Evolutionary conservation across 1,140 invertebrate genomes (phyloP).

Genomic region (Drosophila prosaltans): DNA sequence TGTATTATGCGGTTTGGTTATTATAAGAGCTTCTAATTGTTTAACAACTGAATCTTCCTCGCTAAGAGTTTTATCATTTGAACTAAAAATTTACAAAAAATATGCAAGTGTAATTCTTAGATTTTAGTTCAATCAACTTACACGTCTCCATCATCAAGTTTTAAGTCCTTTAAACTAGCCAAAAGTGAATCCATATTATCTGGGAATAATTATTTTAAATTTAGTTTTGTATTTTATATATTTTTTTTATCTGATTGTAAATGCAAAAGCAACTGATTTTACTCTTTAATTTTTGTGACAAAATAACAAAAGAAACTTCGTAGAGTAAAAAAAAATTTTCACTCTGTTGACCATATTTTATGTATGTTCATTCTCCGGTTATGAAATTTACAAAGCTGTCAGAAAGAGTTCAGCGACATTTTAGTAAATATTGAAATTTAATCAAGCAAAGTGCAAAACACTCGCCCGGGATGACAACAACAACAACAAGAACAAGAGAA

Average conservation of each 20-base stretch:
- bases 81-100: neutral
- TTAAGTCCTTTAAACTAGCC: slow-evolving; percentile 3
- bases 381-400: slow-evolving; percentile 81
- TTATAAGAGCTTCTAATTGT: too few relatives aligned
- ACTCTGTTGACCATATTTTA: slow-evolving; percentile 80
- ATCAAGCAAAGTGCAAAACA: slow-evolving; percentile 77
- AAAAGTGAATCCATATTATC: slow-evolving; percentile 8
- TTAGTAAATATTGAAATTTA: slow-evolving; percentile 82
- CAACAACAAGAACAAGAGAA: slow-evolving; percentile 55
- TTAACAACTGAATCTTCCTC: too few relatives aligned
- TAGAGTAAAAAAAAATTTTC: slow-evolving; percentile 45
- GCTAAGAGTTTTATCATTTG: neutral
- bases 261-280: neutral
- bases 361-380: slow-evolving; percentile 80
- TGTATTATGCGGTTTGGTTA: too few relatives aligned
- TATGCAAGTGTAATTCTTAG: neutral
- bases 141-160: neutral
- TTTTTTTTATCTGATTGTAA: slow-evolving; percentile 29
- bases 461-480: slow-evolving; percentile 54
- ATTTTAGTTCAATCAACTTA: neutral
- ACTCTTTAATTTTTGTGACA: too few relatives aligned
- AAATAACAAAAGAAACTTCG: too few relatives aligned
- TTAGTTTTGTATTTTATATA: neutral
- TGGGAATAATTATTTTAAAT: slow-evolving; percentile 2
- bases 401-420: slow-evolving; percentile 81